Evolutionary conservation across 2,888 invertebrate species (phyloP).

Genomic region (Chloroclysta siterata): DNA sequence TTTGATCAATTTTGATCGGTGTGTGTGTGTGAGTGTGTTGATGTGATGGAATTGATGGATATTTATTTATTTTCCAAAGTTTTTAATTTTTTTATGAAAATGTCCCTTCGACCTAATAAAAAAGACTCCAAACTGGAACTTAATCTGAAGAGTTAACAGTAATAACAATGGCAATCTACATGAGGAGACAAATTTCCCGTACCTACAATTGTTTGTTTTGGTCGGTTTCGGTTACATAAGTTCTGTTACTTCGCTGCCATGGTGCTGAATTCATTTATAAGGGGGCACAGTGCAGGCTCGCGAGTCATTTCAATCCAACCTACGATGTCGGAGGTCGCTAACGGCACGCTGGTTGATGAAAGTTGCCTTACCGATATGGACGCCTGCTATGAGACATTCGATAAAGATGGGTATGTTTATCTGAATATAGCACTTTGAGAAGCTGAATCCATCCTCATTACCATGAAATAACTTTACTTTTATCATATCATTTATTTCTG

Average conservation of each 20-base stretch:
- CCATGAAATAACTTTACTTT: not conserved
- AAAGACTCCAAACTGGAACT: not conserved
- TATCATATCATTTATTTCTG: not conserved
- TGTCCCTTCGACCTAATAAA: not conserved
- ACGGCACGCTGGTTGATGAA: constrained; percentile 77
- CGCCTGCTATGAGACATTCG: constrained; percentile 95
- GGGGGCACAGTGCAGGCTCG: constrained; percentile 57
- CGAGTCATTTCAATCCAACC: constrained; percentile 75
- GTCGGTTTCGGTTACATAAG: constrained; percentile 54
- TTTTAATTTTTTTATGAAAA: constrained; percentile 16
- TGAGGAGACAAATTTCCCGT: not conserved
- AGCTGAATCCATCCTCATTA: not conserved
- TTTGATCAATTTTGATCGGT: too few species aligned
- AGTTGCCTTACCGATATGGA: constrained; percentile 90
- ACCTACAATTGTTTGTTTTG: constrained; percentile 43
- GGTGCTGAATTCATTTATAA: constrained; percentile 76
- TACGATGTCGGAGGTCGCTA: constrained; percentile 77
- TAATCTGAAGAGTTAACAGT: not conserved
- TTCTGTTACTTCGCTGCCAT: constrained; percentile 56
- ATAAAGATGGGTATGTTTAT: constrained; percentile 92
- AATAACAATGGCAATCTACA: not conserved
- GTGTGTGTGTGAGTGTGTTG: too few species aligned
- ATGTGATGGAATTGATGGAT: not conserved
- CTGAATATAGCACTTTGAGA: constrained; percentile 3
- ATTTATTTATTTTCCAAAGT: constrained; percentile 12